Conservation (phyloP, 2,113 vertebrate species). For the Oenanthe oenanthe region DNA sequence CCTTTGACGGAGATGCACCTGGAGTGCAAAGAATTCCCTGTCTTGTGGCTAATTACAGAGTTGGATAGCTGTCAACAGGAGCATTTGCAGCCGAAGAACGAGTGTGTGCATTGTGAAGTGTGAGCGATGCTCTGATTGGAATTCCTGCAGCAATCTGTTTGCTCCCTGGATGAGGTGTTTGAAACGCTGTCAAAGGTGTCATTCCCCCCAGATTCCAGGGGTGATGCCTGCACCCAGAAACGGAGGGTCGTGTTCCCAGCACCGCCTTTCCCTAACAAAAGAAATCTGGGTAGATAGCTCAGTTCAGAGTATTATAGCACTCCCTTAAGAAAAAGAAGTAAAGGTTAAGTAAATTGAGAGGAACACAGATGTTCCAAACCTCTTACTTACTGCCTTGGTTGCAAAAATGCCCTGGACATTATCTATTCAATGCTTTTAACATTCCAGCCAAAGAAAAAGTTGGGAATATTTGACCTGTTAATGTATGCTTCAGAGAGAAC, state of each 20-base stretch:
- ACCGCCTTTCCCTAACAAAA: neutral
- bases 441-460: constrained; percentile 13
- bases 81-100: neutral
- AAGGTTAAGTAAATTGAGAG: neutral
- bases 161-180: neutral
- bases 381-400: constrained; percentile 24
- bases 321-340: neutral
- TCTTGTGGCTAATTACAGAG: neutral
- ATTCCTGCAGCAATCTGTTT: neutral
- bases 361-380: neutral
- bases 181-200: neutral
- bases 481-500: constrained; percentile 74
- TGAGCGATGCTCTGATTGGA: neutral
- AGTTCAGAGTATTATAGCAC: neutral
- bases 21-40: neutral
- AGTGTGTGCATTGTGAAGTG: neutral
- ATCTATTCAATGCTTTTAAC: constrained; percentile 26
- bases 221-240: accelerated
- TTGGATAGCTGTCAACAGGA: neutral
- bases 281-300: neutral
- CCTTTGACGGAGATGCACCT: neutral
- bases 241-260: accelerated
- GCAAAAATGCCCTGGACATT: neutral
- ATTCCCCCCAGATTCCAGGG: accelerated
- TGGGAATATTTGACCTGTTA: constrained; percentile 60